These are phyloP conservation scores for Lepus townsendii DNA, from an alignment of 2,797 vertebrate species.

Conservation along the genomic window DNA sequence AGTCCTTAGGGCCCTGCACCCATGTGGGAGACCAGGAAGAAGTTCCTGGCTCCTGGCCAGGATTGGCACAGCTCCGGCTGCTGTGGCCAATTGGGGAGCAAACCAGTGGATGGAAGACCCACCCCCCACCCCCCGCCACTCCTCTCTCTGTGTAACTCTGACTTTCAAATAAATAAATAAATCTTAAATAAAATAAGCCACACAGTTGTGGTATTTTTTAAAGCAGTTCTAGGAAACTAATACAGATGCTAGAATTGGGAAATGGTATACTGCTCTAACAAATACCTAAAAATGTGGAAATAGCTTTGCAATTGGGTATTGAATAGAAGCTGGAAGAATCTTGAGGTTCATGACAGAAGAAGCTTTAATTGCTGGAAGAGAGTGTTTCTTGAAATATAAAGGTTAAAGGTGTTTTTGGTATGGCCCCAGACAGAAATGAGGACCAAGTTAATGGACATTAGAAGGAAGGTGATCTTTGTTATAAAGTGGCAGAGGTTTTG, in stretches of 20 bases:
- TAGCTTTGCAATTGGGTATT: conserved; percentile 16
- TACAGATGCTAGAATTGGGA: neutral
- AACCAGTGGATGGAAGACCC: no score
- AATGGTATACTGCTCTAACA: neutral
- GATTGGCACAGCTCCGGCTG: no score
- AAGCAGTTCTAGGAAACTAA: neutral
- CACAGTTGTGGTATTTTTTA: neutral
- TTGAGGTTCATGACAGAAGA: conserved; percentile 10
- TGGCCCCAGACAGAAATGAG: neutral
- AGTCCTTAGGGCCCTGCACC: no score
- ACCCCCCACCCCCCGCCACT: no score
- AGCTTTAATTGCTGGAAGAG: conserved; percentile 8
- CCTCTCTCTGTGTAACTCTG: no score
- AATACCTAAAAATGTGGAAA: neutral
- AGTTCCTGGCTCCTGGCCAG: no score
- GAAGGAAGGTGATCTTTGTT: neutral
- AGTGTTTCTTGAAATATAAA: conserved; percentile 30
- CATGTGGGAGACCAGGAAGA: no score
- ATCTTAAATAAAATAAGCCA: neutral
- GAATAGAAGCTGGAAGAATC: neutral
- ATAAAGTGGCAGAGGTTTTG: neutral
- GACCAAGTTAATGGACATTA: conserved; percentile 4
- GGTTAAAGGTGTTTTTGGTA: neutral
- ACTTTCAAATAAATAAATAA: no score
- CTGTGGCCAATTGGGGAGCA: no score